These are phyloP conservation scores for Aphyosemion australe DNA, from an alignment of 2,113 vertebrate species.

Conservation along the genomic window DNA sequence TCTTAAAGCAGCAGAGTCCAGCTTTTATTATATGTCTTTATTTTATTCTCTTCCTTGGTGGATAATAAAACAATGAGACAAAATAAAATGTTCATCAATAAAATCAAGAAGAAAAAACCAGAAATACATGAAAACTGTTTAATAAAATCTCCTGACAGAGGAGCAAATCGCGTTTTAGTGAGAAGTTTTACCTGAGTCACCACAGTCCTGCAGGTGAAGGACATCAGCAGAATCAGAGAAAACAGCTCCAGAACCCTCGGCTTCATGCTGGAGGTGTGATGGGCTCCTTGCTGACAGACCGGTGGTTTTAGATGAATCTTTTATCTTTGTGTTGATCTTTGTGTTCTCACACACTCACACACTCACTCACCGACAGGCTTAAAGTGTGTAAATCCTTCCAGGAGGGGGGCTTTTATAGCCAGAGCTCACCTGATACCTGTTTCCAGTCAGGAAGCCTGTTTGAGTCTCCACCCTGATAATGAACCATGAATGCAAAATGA, in stretches of 20 bases:
- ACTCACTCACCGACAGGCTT: not conserved
- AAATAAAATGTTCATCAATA: too few relatives aligned
- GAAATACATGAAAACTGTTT: too few relatives aligned
- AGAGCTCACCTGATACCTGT: constrained; percentile 30
- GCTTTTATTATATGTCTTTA: too few relatives aligned
- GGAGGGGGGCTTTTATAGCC: constrained; percentile 21
- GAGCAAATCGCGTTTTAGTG: too few relatives aligned
- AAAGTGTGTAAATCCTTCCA: not conserved
- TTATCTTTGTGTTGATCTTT: not conserved
- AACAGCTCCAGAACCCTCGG: constrained; percentile 9
- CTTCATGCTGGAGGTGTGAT: constrained; percentile 38
- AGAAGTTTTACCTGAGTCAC: constrained; percentile 23
- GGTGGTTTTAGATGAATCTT: not conserved
- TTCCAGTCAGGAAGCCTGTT: too few relatives aligned
- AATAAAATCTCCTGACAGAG: too few relatives aligned
- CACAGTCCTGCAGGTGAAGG: not conserved
- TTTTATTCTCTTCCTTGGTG: too few relatives aligned
- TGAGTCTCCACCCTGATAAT: constrained; percentile 38
- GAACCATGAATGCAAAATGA: constrained; percentile 48
- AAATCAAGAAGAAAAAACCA: too few relatives aligned
- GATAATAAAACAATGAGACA: too few relatives aligned
- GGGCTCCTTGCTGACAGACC: constrained; percentile 8
- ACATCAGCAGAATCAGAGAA: constrained; percentile 35
- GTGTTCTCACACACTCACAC: not conserved
- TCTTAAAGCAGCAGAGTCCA: too few relatives aligned